Percentiles rank a stretch among this genome's conserved stretches.
phyloP scores from a whole-genome alignment of 2,113 vertebrate species.

The Rhadina sibilatrix region DNA sequence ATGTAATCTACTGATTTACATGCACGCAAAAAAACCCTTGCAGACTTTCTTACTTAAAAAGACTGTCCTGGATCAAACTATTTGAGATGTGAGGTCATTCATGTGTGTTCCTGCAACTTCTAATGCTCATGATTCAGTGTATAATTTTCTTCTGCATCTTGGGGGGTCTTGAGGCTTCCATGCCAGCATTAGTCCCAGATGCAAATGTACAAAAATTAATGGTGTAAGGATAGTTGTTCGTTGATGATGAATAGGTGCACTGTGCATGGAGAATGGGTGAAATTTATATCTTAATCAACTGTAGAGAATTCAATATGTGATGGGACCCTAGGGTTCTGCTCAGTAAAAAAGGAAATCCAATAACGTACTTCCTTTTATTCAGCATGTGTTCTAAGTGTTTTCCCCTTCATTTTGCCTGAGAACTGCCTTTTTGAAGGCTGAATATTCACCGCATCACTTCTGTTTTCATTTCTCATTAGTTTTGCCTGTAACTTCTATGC shows the following conservation, averaged over 20 bases:
- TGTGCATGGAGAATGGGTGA: not conserved
- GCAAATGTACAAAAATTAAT: not conserved
- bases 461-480: not conserved
- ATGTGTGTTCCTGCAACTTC: not conserved
- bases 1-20: not conserved
- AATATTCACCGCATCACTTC: not conserved
- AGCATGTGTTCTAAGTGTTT: not conserved
- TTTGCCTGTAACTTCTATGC: not conserved
- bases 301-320: not conserved
- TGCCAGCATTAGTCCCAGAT: not conserved
- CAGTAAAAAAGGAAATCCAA: not conserved
- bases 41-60: not conserved
- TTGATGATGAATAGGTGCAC: not conserved
- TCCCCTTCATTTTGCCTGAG: not conserved
- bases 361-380: not conserved
- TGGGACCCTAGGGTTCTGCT: not conserved
- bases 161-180: not conserved
- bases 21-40: not conserved
- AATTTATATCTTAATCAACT: not conserved
- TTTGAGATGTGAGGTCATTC: not conserved
- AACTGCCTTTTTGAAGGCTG: not conserved
- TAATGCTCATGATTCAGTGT: not conserved
- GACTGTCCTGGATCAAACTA: not conserved
- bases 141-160: not conserved
- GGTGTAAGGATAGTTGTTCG: not conserved